A percentile compares a stretch with the other conserved stretches of the same genome.
These are phyloP conservation scores for Spermophilus dauricus DNA, from an alignment of 2,113 vertebrate species.

Conservation along the genomic window DNA sequence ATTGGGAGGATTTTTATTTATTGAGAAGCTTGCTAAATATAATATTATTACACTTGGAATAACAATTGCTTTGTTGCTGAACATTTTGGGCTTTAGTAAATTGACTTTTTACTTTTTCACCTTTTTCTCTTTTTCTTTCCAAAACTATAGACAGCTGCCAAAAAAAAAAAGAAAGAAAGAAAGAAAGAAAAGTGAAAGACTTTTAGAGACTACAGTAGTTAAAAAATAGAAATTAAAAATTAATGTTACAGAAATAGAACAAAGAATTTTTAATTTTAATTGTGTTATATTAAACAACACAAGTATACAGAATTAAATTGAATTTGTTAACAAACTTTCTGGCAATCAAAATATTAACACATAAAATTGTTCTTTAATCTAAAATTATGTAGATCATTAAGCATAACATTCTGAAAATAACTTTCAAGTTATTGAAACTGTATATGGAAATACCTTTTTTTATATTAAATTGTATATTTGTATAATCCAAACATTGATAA, in stretches of 20 bases:
- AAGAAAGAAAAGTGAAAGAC: not conserved
- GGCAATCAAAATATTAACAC: not conserved
- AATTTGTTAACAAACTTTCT: not conserved
- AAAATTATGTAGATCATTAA: not conserved
- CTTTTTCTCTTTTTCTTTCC: constrained; percentile 32
- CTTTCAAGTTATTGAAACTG: not conserved
- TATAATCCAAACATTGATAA: constrained; percentile 5
- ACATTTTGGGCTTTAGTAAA: not conserved
- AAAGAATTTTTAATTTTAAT: not conserved
- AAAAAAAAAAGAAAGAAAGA: too few species aligned
- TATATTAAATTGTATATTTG: not conserved
- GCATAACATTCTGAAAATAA: constrained; percentile 1
- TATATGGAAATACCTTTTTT: not conserved
- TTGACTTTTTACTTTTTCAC: not conserved
- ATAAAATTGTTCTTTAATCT: constrained; percentile 17
- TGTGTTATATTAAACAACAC: not conserved
- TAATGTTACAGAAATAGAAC: not conserved
- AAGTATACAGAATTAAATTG: not conserved
- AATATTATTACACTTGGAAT: not conserved
- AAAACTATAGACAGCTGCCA: not conserved
- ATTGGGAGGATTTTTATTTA: constrained; percentile 39
- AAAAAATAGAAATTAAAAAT: constrained; percentile 38
- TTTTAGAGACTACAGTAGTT: constrained; percentile 12
- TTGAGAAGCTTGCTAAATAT: constrained; percentile 12
- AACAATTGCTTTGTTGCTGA: not conserved